These are phyloP conservation scores for Eupsilia transversa DNA, from an alignment of 2,888 invertebrate species.

Conservation along the genomic window DNA sequence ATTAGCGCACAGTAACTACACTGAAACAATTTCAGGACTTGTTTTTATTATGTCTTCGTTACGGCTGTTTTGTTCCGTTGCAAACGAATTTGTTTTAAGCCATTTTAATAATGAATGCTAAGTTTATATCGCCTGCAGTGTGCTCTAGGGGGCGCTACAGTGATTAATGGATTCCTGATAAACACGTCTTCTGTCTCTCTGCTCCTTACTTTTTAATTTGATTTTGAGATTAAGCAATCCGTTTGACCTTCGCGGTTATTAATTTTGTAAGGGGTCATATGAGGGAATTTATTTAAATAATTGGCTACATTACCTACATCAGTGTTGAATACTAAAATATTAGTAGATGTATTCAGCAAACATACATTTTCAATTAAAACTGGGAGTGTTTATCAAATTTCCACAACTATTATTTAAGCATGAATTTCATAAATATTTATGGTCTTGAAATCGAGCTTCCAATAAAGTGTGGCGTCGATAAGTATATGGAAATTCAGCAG, in stretches of 20 bases:
- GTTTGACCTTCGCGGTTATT: neutral
- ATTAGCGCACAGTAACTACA: conserved; percentile 80
- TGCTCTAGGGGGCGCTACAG: conserved; percentile 38
- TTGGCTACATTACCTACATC: neutral
- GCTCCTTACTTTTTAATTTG: conserved; percentile 24
- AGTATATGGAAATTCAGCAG: conserved; percentile 81
- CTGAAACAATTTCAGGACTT: conserved; percentile 72
- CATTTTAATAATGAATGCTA: conserved; percentile 72
- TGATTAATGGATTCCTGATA: conserved; percentile 65
- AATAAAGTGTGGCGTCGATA: conserved; percentile 79
- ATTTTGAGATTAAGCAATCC: neutral
- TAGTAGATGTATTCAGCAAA: neutral
- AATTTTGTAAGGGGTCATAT: neutral
- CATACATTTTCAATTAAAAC: conserved; percentile 23
- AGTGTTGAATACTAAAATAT: neutral
- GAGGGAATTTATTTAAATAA: neutral
- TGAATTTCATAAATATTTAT: conserved; percentile 75
- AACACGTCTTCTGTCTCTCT: conserved; percentile 24
- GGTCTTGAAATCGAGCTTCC: conserved; percentile 71
- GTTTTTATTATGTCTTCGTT: conserved; percentile 78
- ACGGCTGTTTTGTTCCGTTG: conserved; percentile 68
- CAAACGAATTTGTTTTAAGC: conserved; percentile 66
- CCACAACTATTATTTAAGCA: conserved; percentile 57
- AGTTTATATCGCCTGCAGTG: conserved; percentile 60
- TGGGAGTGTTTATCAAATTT: conserved; percentile 36